Base-by-base conservation (phyloP, 2,888 invertebrate genomes). In the Cheilosia scutellata region DNA sequence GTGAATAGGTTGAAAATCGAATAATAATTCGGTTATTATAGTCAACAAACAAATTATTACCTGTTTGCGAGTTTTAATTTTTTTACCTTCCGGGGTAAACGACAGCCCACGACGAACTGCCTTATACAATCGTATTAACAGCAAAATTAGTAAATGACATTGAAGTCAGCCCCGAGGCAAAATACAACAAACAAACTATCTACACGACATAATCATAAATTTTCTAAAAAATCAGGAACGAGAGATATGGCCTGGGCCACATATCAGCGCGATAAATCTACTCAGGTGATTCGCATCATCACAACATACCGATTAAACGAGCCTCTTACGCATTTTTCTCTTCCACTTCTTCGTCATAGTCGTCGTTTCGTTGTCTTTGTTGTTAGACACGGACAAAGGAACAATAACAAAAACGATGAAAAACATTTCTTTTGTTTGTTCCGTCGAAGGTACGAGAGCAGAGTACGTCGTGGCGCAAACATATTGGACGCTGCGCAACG, bases 1-100 rank as follows among this genome's bases (percentile, higher is more conserved):
- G 29, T 29, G 29, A 29, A 29, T 29, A 3, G 29, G 1, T 20
- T 2, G 20, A 20, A 20, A 20, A 20, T 29, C 29, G 1, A 29
- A 11, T 11, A 11, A 37, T 4, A 37, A 37, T 37, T 37, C 0
- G 11, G 4, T 37, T 37, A 20, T 20, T 20, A 20, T 20, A 20
- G 20, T 20, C 20, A 20, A 2, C 20, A 9, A 20, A 2, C 20
- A 9, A 11, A 11, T 11, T 11, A 37, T 37, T 11, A 37, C 11
- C 11, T 37, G 11, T 37, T 37, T 37, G 37, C 37, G 11, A 37
- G 11, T 11, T 37, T 11, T 20, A 20, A 2, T 3, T 37, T 37
- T 9, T 37, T 27, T 27, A 4, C 25, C 40, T 74, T 74, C 74
- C 74, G 74, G 74, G 74, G 63, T 74, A 65, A 72, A 62, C 51